Evolutionary conservation across 2,797 vertebrate genomes (phyloP).

Genomic region (Anguilla pacifica): DNA sequence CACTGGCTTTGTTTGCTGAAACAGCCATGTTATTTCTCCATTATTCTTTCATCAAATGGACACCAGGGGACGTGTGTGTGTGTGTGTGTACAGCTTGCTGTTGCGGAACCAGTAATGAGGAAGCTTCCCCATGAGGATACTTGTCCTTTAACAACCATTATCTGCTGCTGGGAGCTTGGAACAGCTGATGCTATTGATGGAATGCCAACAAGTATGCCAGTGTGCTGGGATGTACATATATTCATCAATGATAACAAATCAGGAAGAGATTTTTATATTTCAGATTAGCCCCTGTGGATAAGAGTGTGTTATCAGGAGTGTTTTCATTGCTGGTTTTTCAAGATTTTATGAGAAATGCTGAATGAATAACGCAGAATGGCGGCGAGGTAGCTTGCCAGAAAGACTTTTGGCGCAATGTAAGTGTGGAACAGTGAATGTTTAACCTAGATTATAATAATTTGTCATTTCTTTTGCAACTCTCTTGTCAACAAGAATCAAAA

Average conservation of each 20-base stretch:
- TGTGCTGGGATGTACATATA: neutral
- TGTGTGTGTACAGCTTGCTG: conserved; percentile 14
- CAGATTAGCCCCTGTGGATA: neutral
- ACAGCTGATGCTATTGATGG: neutral
- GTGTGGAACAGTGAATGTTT: conserved; percentile 35
- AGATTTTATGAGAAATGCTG: conserved; percentile 35
- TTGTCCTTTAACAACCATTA: neutral
- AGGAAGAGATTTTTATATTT: neutral
- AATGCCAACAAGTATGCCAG: conserved; percentile 1
- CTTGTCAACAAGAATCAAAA: conserved; percentile 69
- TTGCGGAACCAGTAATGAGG: conserved; percentile 21
- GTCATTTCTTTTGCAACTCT: conserved; percentile 71
- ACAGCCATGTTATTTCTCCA: conserved; percentile 21
- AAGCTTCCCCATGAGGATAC: conserved; percentile 10
- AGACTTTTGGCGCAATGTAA: conserved; percentile 37
- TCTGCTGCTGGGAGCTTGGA: neutral
- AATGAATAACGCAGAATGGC: conserved; percentile 36
- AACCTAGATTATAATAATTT: conserved; percentile 71
- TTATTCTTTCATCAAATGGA: conserved; percentile 28
- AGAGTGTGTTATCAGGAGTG: neutral
- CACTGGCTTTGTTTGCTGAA: conserved; percentile 30
- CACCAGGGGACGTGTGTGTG: neutral
- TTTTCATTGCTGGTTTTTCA: conserved; percentile 8
- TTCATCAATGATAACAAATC: neutral
- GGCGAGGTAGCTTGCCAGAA: conserved; percentile 29